Conservation (phyloP, 2,113 vertebrate genomes). For the Phaethon lepturus region DNA sequence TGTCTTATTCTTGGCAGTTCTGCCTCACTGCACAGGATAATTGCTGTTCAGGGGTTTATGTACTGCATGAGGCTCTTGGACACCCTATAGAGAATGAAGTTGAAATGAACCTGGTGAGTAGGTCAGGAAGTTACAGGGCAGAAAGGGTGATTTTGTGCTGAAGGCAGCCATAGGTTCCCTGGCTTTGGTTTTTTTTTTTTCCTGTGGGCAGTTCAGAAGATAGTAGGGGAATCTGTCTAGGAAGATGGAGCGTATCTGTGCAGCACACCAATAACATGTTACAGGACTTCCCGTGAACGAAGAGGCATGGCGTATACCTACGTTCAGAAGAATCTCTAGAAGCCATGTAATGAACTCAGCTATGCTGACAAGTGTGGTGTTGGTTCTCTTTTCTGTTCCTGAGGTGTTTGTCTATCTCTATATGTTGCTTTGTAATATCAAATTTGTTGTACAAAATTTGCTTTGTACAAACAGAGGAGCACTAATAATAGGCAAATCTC, state of each 20-base stretch:
- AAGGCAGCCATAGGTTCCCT: neutral
- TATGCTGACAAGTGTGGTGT: no score
- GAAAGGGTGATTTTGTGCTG: neutral
- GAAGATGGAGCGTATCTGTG: neutral
- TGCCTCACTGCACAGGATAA: neutral
- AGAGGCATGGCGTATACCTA: neutral
- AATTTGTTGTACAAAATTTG: neutral
- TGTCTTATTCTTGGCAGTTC: neutral
- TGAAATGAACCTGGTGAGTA: neutral
- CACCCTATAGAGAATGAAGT: accelerated
- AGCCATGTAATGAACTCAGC: no score
- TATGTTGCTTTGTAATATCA: no score
- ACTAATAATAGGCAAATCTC: neutral
- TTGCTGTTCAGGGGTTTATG: neutral
- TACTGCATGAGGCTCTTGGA: neutral
- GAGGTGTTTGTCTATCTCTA: neutral
- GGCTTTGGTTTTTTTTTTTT: neutral
- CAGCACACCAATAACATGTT: neutral
- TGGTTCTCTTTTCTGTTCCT: neutral
- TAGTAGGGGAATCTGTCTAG: neutral
- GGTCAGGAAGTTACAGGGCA: neutral
- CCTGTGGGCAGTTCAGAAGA: neutral
- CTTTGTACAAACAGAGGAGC: neutral
- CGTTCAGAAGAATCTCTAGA: neutral
- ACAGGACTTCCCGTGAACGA: neutral